Percentiles rank a stretch among this genome's conserved stretches.
Conservation (phyloP, 2,797 vertebrate genomes). For the Coregonus sp. region DNA sequence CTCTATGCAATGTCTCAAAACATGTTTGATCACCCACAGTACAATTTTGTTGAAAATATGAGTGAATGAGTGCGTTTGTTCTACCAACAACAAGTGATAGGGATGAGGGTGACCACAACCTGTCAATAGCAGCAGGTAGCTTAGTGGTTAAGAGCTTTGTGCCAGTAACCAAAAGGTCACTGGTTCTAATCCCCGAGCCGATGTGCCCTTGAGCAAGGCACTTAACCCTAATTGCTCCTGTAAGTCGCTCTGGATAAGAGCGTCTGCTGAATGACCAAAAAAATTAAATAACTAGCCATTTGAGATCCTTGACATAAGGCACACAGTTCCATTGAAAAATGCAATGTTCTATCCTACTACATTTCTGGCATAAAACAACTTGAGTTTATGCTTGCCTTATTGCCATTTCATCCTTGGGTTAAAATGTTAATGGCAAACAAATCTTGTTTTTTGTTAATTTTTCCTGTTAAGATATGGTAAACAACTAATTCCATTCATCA, state of each 20-base stretch:
- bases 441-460: background rate
- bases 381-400: background rate
- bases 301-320: background rate
- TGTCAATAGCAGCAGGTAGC: background rate
- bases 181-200: too few species aligned
- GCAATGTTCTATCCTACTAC: background rate
- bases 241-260: too few species aligned
- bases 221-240: too few species aligned
- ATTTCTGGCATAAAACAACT: background rate
- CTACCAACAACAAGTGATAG: background rate
- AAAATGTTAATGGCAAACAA: background rate
- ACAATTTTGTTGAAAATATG: background rate
- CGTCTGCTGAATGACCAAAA: too few species aligned
- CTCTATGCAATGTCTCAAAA: background rate
- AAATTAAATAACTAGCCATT: background rate
- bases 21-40: background rate
- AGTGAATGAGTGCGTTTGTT: background rate
- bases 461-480: background rate
- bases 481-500: too few species aligned
- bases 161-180: too few species aligned
- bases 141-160: too few species aligned
- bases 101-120: slow-evolving; percentile 5
- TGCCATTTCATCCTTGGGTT: background rate
- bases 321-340: background rate
- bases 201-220: too few species aligned